Conservation (phyloP, 2,888 invertebrate genomes). For the Ashinkailepas kermadecensis region DNA sequence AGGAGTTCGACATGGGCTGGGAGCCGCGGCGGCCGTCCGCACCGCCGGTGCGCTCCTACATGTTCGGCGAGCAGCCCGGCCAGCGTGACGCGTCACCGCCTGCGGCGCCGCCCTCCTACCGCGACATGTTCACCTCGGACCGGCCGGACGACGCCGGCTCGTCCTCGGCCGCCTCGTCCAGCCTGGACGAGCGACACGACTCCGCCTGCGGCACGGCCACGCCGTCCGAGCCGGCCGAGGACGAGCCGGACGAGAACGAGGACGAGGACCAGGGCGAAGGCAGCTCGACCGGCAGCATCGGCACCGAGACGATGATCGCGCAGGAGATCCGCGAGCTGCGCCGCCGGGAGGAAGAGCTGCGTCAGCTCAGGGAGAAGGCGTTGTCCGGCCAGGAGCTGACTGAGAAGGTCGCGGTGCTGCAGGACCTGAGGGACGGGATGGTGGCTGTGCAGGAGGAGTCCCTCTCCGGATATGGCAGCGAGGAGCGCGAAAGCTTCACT, state of each 20-base stretch:
- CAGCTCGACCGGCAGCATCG: conserved; percentile 11
- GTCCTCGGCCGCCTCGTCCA: not conserved
- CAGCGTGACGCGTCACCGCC: not conserved
- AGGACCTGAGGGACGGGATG: not conserved
- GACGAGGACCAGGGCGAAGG: conserved; percentile 6
- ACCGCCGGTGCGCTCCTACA: conserved; percentile 17
- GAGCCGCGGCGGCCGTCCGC: conserved; percentile 3
- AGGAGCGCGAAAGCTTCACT: conserved; percentile 24
- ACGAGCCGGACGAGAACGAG: conserved; percentile 13
- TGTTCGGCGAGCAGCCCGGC: conserved; percentile 10
- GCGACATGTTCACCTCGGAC: not conserved
- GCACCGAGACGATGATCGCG: conserved; percentile 43
- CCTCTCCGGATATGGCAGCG: conserved; percentile 25
- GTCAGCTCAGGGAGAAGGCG: conserved; percentile 37
- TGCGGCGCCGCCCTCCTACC: not conserved
- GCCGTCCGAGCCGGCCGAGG: not conserved
- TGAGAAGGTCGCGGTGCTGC: too few relatives aligned
- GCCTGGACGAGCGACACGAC: not conserved
- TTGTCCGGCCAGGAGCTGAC: not conserved
- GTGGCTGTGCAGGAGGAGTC: not conserved
- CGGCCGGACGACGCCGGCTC: not conserved
- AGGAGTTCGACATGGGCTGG: conserved; percentile 22
- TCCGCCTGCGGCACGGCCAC: not conserved
- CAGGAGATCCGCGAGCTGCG: conserved; percentile 46
- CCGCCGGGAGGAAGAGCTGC: conserved; percentile 47